A percentile compares a stretch with the other conserved stretches of the same genome.
Evolutionary conservation across 2,113 vertebrate genomes (phyloP).

Genomic region (Dipodomys merriami): DNA sequence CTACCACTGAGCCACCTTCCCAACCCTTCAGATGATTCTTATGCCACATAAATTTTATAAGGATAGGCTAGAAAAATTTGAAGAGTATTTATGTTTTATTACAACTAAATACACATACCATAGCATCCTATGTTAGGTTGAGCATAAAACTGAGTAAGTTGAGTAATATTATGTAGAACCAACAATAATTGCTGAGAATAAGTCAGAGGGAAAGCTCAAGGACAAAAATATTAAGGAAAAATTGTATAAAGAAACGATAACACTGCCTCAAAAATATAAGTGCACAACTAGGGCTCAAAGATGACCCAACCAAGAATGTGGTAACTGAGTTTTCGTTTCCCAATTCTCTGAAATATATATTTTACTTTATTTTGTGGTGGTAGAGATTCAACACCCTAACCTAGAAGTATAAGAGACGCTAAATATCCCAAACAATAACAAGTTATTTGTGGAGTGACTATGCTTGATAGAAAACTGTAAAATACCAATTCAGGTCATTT

Average conservation of each 20-base stretch:
- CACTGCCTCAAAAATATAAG: not conserved
- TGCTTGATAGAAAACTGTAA: not conserved
- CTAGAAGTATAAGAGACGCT: not conserved
- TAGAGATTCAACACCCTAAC: not conserved
- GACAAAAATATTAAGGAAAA: slow-evolving; percentile 31
- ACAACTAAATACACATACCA: not conserved
- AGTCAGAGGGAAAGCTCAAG: not conserved
- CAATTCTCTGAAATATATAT: not conserved
- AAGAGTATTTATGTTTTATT: slow-evolving; percentile 43
- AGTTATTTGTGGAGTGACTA: not conserved
- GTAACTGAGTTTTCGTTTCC: not conserved
- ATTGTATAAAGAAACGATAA: not conserved
- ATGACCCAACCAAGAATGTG: slow-evolving; percentile 33
- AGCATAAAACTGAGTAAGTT: no score
- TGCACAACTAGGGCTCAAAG: slow-evolving; percentile 28
- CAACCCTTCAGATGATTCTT: slow-evolving; percentile 2
- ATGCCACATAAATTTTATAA: not conserved
- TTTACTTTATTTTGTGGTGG: not conserved
- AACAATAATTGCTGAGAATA: not conserved
- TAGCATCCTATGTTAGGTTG: not conserved
- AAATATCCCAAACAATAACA: slow-evolving; percentile 5
- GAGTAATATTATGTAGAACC: not conserved
- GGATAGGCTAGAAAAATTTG: slow-evolving; percentile 12
- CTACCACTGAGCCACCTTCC: no score
- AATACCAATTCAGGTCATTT: slow-evolving; percentile 28